Evolutionary conservation across 2,888 invertebrate genomes (phyloP), one percentile per base, ranked within the genome.

Genomic region (Barypeithes pellucidus): DNA sequence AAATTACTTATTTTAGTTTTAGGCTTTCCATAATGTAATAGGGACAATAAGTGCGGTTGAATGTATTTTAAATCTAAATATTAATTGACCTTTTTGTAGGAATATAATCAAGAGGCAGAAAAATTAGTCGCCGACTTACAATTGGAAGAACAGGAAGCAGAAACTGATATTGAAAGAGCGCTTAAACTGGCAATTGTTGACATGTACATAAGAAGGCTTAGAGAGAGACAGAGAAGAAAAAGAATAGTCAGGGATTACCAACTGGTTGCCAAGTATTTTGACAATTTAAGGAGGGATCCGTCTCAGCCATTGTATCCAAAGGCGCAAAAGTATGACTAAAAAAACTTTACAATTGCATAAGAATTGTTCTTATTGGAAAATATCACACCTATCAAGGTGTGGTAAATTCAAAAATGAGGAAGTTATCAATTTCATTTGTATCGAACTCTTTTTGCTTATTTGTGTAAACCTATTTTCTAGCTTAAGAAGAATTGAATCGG

Each of bases 111-210:
- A 82, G 91, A 91, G 80, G 97, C 98, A 7, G 98, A 98, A 85
- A 91, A 94, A 81, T 87, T 97, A 79, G 94, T 98, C 79, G 96
- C 97, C 4, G 92, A 94, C 54, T 87, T 98, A 72, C 91, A 93
- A 65, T 86, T 97, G 12, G 94, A 92, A 83, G 90, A 89, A 76
- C 88, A 93, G 36, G 96, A 97, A 83, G 29, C 29, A 29, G 97
- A 97, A 93, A 80, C 94, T 80, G 70, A 73, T 16, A 88, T 96
- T 76, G 98, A 98, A 86, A 91, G 94, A 82, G 94, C 94, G 73
- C 87, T 97, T 36, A 97, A 97, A 87, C 87, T 97, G 79, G 94
- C 96, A 22, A 95, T 97, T 87, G 95, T 97, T 71, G 97, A 97
- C 83, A 96, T 96, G 88, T 98, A 97, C 83, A 93, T 93, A 4